A percentile compares a stretch with the other conserved stretches of the same genome.
phyloP scores from a whole-genome alignment of 2,113 vertebrate species.

The Turnix velox region DNA sequence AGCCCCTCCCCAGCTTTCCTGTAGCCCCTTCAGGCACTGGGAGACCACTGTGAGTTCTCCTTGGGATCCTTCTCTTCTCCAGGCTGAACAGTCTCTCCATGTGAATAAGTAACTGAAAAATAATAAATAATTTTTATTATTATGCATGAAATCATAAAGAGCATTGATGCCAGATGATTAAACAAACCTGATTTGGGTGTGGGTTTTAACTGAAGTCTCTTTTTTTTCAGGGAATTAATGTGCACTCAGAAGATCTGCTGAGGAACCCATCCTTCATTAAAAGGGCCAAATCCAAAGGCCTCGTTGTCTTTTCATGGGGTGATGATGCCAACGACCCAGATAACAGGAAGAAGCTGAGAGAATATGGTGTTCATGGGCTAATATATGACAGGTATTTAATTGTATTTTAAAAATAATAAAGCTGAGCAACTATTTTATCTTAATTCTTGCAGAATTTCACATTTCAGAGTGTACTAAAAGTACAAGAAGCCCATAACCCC shows the following conservation, averaged over 20 bases:
- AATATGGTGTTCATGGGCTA: constrained; percentile 88
- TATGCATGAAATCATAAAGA: not conserved
- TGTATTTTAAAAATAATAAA: not conserved
- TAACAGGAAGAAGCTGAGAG: constrained; percentile 84
- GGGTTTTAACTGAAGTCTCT: not conserved
- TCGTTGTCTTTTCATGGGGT: constrained; percentile 96
- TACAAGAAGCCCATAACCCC: not conserved
- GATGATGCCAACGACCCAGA: constrained; percentile 93
- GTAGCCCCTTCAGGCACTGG: too few species aligned
- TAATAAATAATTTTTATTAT: not conserved
- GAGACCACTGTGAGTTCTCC: too few species aligned
- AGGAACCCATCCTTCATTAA: constrained; percentile 79
- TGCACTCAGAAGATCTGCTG: constrained; percentile 89
- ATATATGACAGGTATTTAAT: constrained; percentile 90
- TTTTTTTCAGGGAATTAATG: constrained; percentile 87
- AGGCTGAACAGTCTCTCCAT: too few species aligned
- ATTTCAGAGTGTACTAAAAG: not conserved
- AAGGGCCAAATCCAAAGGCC: constrained; percentile 87
- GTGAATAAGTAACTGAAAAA: too few species aligned
- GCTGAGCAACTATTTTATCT: not conserved
- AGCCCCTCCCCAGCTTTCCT: too few species aligned
- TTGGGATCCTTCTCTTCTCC: too few species aligned
- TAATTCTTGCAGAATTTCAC: not conserved
- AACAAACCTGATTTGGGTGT: not conserved
- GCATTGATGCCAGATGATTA: not conserved